Base-by-base conservation (phyloP, 37 sponge, comb jelly and placozoan species). In the Agelas oroides region DNA sequence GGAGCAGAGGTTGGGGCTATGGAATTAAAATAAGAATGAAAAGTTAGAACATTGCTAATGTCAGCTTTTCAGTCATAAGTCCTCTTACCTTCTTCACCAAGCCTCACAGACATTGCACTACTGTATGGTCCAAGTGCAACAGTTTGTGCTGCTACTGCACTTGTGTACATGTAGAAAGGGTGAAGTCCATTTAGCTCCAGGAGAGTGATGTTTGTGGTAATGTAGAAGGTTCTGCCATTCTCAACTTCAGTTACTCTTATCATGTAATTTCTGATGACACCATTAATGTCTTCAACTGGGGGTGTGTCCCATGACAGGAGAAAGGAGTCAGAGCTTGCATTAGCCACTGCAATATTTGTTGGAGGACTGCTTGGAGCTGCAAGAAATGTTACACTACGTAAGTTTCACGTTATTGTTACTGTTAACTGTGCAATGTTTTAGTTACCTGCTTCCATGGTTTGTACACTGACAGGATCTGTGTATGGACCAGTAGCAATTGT, bases 401-500 rank as follows among this genome's bases (percentile, higher is more conserved):
- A n/a, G n/a, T n/a, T n/a, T n/a, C n/a, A n/a, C n/a, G n/a, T n/a
- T n/a, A n/a, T n/a, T n/a, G n/a, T n/a, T n/a, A n/a, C n/a, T n/a
- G n/a, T n/a, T n/a, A n/a, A n/a, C n/a, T n/a, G n/a, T n/a, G n/a
- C n/a, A n/a, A n/a, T n/a, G n/a, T n/a, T n/a, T n/a, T n/a, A n/a
- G n/a, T n/a, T n/a, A 87, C 88, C 82, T n/a, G 80, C 88, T 68
- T 74, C 58, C 0, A 65, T 25, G 1, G 88, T 87, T 38, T 31
- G 35, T 1, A 87, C 33, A 24, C 12, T 2, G 23, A 87, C 17
- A 37, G 60, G 37, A 17, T 54, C 39, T 67, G 88, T 39, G 37
- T 18, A 70, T 46, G 46, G 46, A 28, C 68, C 68, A 28, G 32
- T 33, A 31, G 46, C 46, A 5, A 67, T 30, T 2, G 68, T 67